Percentiles rank a stretch among this genome's conserved stretches.
phyloP scores from a whole-genome alignment of 2,888 invertebrate genomes.

The Rambutsinella grinnellia region DNA sequence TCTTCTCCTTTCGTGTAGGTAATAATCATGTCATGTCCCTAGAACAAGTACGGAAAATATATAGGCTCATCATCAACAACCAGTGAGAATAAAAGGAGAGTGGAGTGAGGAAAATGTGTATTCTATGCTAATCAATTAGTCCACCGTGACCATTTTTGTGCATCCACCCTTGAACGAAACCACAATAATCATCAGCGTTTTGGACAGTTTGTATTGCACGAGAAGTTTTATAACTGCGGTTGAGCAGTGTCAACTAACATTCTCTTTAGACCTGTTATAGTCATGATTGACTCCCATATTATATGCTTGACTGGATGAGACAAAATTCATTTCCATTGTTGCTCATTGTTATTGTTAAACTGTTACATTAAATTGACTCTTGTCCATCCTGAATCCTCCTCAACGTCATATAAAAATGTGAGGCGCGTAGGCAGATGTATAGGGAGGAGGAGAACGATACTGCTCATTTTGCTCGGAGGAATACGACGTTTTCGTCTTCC shows the following conservation, averaged over 20 bases:
- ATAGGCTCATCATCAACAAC: no score
- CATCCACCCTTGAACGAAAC: slow-evolving; percentile 45
- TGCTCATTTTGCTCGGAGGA: not conserved
- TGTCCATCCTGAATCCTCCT: not conserved
- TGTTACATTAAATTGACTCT: slow-evolving; percentile 33
- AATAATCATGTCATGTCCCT: slow-evolving; percentile 30
- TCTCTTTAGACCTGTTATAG: not conserved
- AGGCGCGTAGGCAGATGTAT: not conserved
- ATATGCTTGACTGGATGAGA: no score
- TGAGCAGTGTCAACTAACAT: slow-evolving; percentile 20
- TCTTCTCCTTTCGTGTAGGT: slow-evolving; percentile 39
- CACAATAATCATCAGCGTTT: no score
- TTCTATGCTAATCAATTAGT: slow-evolving; percentile 56
- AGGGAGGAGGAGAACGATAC: not conserved
- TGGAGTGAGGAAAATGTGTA: slow-evolving; percentile 37
- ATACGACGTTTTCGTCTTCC: no score
- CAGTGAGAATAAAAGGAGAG: slow-evolving; percentile 15
- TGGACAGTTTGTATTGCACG: no score
- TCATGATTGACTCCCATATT: not conserved
- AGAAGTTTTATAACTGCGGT: no score
- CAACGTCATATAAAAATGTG: not conserved
- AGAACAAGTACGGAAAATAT: not conserved
- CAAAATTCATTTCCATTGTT: not conserved
- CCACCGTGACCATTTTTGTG: slow-evolving; percentile 31
- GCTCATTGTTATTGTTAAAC: not conserved